Base-by-base conservation (phyloP, 2,888 invertebrate species). In the Drosophila heteroneura region DNA sequence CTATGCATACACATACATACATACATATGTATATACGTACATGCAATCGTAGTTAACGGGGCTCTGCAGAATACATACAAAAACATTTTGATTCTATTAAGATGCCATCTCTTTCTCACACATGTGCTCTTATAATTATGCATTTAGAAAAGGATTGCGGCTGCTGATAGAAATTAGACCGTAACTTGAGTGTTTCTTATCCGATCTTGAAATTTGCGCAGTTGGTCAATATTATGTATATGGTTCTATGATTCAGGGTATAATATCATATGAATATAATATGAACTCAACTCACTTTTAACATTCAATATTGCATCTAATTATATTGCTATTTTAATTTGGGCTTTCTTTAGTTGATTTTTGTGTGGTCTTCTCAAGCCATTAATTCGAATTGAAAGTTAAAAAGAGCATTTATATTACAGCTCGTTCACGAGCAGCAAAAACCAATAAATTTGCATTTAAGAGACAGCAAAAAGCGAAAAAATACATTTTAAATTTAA, bases 371-470 rank as follows among this genome's bases (percentile, higher is more conserved):
- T 70, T 53, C 76, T 44, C 44, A 58, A 70, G 64, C 71, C 70
- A 80, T 76, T 76, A 76, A 70, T 69, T 53, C 44, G 37, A 49
- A 51, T 61, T 70, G 57, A 35, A 64, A 58, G 47, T 60, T 44
- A 33, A 64, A 64, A 60, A 16, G 37, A 26, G 41, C 44, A 57
- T 53, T 70, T 75, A 70, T 58, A 69, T 64, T 74, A 56, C 74
- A 67, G 10, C 74, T 54, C 49, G 49, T 62, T 12, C 16, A 47
- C 12, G 33, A 19, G 32, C 76, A 49, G 80, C 22, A 28, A 58
- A 62, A 59, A 49, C 61, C 71, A 76, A 76, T 70, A 76, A 64
- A 77, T 81, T 77, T 76, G 44, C 81, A 76, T 81, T 58, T 37
- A 61, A 61, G 60, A 58, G 62, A 57, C 39, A 30, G 47, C 7